Base-by-base conservation (phyloP, 2,888 invertebrate species). In the Saturnia japonica region DNA sequence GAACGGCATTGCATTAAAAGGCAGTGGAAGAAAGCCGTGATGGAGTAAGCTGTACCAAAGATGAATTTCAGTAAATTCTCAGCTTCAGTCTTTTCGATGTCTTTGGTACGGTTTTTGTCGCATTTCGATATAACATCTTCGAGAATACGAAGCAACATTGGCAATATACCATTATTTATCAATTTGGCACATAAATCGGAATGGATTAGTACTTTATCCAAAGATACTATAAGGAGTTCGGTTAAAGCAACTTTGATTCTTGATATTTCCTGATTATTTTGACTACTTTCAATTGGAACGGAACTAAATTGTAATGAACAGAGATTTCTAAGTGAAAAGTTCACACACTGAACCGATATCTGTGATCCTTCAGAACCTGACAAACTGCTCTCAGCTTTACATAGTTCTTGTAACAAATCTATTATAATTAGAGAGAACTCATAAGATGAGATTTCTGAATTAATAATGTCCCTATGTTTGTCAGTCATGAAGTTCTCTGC, bases 221-320 rank as follows among this genome's bases (percentile, higher is more conserved):
- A 77, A 0, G 95, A 93, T 12, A 94, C 94, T 28, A 96, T 90
- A 72, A 96, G 90, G 0, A 96, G 85, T 76, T 95, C 94, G 0
- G 95, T 95, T 34, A 95, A 82, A 0, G 95, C 94, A 0, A 95
- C 92, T 79, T 95, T 95, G 3, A 95, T 85, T 11, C 86, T 88
- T 0, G 95, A 93, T 9, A 88, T 86, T 76, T 95, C 93, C 1
- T 83, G 81, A 0, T 85, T 87, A 64, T 90, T 85, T 16, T 80
- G 79, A 42, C 78, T 76, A 25, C 83, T 78, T 40, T 86, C 85
- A 1, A 82, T 80, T 0, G 92, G 90, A 25, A 93, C 85, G 11
- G 94, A 94, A 1, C 94, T 94, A 78, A 95, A 96, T 75, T 96
- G 95, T 16, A 96, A 78, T 0, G 95, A 89, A 83, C 95, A 95